Evolutionary conservation across 2,113 vertebrate genomes (phyloP).

Genomic region (Myrmecophaga tridactyla): DNA sequence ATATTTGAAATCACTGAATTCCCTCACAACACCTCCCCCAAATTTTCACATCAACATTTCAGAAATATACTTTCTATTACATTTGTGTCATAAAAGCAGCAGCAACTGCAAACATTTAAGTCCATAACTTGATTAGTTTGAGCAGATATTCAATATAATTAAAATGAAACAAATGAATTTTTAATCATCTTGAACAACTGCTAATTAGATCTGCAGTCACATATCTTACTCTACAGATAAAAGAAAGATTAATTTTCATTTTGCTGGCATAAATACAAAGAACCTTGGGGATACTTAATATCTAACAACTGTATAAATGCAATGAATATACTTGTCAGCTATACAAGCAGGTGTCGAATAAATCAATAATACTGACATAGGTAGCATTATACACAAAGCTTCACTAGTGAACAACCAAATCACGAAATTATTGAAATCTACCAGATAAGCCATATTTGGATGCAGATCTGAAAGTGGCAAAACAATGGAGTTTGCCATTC

Average conservation of each 20-base stretch:
- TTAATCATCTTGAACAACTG: slow-evolving; percentile 70
- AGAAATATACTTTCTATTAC: not conserved
- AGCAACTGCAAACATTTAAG: slow-evolving; percentile 39
- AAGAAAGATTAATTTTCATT: slow-evolving; percentile 77
- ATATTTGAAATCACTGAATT: slow-evolving; percentile 28
- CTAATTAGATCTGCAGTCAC: slow-evolving; percentile 62
- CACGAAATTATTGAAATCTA: slow-evolving; percentile 81
- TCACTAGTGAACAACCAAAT: slow-evolving; percentile 69
- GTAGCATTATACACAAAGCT: slow-evolving; percentile 63
- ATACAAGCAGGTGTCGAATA: not conserved
- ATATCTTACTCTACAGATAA: slow-evolving; percentile 51
- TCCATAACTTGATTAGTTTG: slow-evolving; percentile 68
- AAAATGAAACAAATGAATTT: slow-evolving; percentile 77
- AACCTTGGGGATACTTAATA: slow-evolving; percentile 54
- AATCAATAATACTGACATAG: slow-evolving; percentile 67
- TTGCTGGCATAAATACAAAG: slow-evolving; percentile 74
- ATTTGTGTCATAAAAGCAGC: slow-evolving; percentile 28
- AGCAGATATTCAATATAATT: slow-evolving; percentile 75
- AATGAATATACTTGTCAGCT: slow-evolving; percentile 69
- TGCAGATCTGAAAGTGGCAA: slow-evolving; percentile 92
- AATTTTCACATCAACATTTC: not conserved
- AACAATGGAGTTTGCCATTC: slow-evolving; percentile 83
- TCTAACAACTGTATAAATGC: slow-evolving; percentile 74
- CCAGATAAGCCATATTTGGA: slow-evolving; percentile 90
- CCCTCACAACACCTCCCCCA: not conserved